phyloP scores from a whole-genome alignment of 2,888 invertebrate species.

The Amphimallon solstitiale region DNA sequence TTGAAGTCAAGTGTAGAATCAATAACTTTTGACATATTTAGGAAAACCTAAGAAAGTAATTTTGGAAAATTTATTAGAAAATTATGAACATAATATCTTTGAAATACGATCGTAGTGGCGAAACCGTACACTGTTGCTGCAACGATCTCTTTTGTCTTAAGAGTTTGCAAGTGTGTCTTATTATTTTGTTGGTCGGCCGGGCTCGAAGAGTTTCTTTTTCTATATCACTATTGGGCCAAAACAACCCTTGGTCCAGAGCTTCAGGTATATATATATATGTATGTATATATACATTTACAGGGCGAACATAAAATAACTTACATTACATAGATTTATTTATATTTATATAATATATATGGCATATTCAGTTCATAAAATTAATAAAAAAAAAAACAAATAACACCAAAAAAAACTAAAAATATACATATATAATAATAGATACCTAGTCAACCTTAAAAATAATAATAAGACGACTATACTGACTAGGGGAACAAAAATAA shows the following conservation, averaged over 20 bases:
- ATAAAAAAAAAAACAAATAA: slow-evolving; percentile 48
- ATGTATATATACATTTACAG: slow-evolving; percentile 47
- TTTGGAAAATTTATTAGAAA: no score
- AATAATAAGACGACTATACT: slow-evolving; percentile 60
- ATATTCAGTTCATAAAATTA: slow-evolving; percentile 50
- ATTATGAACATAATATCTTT: no score
- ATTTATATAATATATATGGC: slow-evolving; percentile 44
- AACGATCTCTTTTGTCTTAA: no score
- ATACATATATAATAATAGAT: slow-evolving; percentile 40
- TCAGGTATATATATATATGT: slow-evolving; percentile 24
- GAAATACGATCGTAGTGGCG: no score
- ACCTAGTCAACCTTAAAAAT: slow-evolving; percentile 58
- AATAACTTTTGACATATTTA: no score
- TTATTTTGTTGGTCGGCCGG: not conserved
- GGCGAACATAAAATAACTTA: slow-evolving; percentile 49
- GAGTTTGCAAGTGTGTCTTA: slow-evolving; percentile 50
- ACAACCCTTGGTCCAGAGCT: slow-evolving; percentile 29
- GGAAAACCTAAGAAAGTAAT: no score
- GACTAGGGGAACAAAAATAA: slow-evolving; percentile 61
- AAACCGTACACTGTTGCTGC: no score
- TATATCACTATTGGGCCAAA: slow-evolving; percentile 57
- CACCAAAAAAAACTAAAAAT: slow-evolving; percentile 44
- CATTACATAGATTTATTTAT: slow-evolving; percentile 30
- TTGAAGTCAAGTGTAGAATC: no score
- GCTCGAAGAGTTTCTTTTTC: not conserved